Evolutionary conservation across 2,797 vertebrate species (phyloP).

Genomic region (Aselliscus stoliczkanus): DNA sequence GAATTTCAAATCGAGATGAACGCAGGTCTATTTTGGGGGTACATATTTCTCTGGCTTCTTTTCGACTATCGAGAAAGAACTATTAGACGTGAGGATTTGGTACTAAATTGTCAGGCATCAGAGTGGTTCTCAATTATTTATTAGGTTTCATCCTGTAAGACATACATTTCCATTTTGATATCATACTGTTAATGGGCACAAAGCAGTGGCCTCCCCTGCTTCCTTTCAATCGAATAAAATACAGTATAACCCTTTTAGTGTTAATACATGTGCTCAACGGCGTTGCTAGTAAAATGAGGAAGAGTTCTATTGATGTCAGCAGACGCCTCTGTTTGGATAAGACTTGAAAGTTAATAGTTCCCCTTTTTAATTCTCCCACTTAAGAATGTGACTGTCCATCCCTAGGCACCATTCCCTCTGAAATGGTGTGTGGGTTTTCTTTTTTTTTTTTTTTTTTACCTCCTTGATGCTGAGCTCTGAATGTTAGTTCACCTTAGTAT

Average conservation of each 20-base stretch:
- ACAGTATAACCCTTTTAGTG: conserved; percentile 62
- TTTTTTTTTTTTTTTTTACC: conserved; percentile 58
- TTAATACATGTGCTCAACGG: conserved; percentile 37
- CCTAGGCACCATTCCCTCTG: background rate
- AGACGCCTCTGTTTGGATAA: background rate
- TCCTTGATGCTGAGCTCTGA: conserved; percentile 51
- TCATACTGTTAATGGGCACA: conserved; percentile 50
- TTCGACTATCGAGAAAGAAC: conserved; percentile 75
- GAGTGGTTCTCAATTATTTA: conserved; percentile 86
- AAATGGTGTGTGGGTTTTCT: conserved; percentile 58
- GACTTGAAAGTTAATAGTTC: conserved; percentile 34
- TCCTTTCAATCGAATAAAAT: conserved; percentile 59
- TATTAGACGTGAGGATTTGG: conserved; percentile 83
- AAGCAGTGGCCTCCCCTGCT: conserved; percentile 54
- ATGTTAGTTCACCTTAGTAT: conserved; percentile 54
- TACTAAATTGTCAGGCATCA: conserved; percentile 86
- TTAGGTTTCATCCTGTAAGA: conserved; percentile 77
- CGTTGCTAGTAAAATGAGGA: conserved; percentile 51
- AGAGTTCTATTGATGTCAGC: conserved; percentile 30
- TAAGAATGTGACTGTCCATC: background rate
- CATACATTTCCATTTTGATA: conserved; percentile 72
- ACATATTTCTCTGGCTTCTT: conserved; percentile 72
- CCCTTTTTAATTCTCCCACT: conserved; percentile 45
- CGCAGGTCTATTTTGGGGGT: conserved; percentile 82
- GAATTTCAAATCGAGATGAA: conserved; percentile 86